Base-by-base conservation (phyloP, 2,113 vertebrate species). In the Ochotona curzoniae region DNA sequence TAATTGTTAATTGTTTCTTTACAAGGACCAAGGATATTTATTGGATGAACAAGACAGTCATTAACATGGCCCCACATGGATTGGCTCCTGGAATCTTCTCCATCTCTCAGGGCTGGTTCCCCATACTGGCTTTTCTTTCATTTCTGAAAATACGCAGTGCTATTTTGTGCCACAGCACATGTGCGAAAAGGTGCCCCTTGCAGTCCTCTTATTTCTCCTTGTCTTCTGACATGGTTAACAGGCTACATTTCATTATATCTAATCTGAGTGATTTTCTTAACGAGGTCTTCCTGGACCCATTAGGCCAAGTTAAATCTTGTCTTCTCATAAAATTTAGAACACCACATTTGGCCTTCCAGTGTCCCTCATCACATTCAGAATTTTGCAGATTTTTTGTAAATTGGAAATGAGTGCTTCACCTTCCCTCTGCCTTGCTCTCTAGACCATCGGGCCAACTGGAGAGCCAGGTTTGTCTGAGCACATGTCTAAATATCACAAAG, bases 1-100 rank as follows among this genome's bases (percentile, higher is more conserved):
- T 66, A 66, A 23, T 69, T 78, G 82, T 63, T 21, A 83, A 79
- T 17, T 44, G 9, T 86, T 92, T 84, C 74, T 71, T 87, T 78
- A 6, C 25, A 14, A 74, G n/a, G n/a, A 64, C 57, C 71, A 81
- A 66, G 8, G 20, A 13, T 74, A 38, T 47, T 78, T 32, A 14
- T 10, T 30, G 71, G 76, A 32, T 60, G 63, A 75, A n/a, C 25
- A 35, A 8, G 15, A 20, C 38, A 3, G 9, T 30, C 23, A 80
- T 78, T 69, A 60, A 11, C 6, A 6, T 8, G 30, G 44, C 47
- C 35, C 14, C 35, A 0, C 11, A 14, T 26, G n/a, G 63, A 49
- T 7, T 57, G 38, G 76, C 10, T 5, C 15, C 51, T 51, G 38
- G 67, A 25, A 78, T 51, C 25, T 70, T 67, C 8, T 60, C 28